Percentiles rank a stretch among this genome's conserved stretches.
Evolutionary conservation across 2,113 vertebrate species (phyloP).

Genomic region (Garra rufa): DNA sequence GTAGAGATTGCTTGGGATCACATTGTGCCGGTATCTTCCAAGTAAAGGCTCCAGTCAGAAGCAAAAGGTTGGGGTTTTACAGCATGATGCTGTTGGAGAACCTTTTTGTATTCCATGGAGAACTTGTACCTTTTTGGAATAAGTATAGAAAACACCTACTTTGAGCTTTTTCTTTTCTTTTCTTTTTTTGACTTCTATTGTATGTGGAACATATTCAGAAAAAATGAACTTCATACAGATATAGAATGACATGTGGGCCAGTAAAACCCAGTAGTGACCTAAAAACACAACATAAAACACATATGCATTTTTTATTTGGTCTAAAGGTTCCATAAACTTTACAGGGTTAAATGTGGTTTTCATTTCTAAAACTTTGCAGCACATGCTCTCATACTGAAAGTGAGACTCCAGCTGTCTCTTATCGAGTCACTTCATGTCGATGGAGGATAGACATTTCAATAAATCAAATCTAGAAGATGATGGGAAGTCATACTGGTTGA

Average conservation of each 20-base stretch:
- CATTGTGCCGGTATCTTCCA: not conserved
- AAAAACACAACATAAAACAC: too few relatives aligned
- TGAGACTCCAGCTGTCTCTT: too few relatives aligned
- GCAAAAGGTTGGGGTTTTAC: not conserved
- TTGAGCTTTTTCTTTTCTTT: too few relatives aligned
- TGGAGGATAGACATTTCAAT: not conserved
- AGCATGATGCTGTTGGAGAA: not conserved
- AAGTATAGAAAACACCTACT: not conserved
- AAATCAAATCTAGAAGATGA: constrained; percentile 17
- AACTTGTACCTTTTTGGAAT: not conserved
- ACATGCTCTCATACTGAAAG: not conserved
- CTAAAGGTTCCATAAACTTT: too few relatives aligned
- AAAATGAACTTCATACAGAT: not conserved
- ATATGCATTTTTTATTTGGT: too few relatives aligned
- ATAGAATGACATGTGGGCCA: not conserved
- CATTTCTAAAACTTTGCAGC: not conserved
- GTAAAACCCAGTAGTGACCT: too few relatives aligned
- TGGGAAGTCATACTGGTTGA: constrained; percentile 15
- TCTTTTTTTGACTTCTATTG: not conserved
- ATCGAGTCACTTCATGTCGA: not conserved
- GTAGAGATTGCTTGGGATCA: not conserved
- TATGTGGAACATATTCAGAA: not conserved
- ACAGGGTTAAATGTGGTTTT: not conserved
- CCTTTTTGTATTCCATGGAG: not conserved
- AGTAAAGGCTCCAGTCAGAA: not conserved